Percentiles rank a stretch among this genome's conserved stretches.
These are phyloP conservation scores for Epinephelus cyanopodus DNA, from an alignment of 2,113 vertebrate genomes.

Conservation along the genomic window DNA sequence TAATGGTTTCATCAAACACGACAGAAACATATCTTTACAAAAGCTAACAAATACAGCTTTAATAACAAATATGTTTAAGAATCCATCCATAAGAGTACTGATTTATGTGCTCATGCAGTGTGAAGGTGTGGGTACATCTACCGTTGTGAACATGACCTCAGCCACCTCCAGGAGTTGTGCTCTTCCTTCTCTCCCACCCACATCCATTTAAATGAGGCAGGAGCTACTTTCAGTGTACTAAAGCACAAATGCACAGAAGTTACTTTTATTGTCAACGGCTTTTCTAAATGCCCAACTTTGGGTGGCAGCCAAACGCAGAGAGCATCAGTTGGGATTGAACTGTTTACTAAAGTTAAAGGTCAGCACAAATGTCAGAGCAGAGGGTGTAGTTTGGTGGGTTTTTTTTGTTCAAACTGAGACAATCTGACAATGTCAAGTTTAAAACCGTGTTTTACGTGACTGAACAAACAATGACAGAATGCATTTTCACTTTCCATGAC, in stretches of 20 bases:
- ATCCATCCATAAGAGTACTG: background rate
- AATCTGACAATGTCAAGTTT: background rate
- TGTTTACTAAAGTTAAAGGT: conserved; percentile 29
- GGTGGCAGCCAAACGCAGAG: conserved; percentile 12
- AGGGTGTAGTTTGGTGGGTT: background rate
- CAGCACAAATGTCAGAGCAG: conserved; percentile 43
- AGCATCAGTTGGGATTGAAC: conserved; percentile 29
- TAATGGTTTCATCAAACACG: no score
- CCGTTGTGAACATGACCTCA: conserved; percentile 4
- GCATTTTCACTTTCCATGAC: background rate
- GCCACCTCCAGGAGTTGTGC: background rate
- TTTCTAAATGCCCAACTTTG: conserved; percentile 18
- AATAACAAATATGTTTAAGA: background rate
- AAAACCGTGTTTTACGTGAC: background rate
- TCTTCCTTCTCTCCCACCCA: background rate
- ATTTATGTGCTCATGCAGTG: background rate
- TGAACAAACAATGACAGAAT: background rate
- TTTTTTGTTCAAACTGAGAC: background rate
- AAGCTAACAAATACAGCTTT: no score
- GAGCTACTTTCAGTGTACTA: conserved; percentile 3
- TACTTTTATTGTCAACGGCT: background rate
- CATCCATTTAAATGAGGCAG: conserved; percentile 8
- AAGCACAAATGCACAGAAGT: conserved; percentile 7
- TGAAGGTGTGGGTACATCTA: background rate
- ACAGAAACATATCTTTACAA: no score